Base-by-base conservation (phyloP, 2,797 vertebrate species). In the Pelochelys cantorii region DNA sequence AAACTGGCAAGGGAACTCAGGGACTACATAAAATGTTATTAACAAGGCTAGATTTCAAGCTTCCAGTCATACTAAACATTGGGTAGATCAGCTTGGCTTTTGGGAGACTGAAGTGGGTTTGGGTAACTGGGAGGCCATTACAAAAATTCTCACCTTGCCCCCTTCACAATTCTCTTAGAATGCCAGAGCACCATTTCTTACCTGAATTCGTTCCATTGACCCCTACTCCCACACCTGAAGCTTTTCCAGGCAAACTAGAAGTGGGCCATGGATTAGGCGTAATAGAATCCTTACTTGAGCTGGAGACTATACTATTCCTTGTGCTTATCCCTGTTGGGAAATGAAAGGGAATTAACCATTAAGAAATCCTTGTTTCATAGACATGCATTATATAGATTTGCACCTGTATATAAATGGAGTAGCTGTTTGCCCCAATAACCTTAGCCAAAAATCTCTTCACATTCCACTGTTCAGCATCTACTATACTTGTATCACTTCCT, bases 161-260 rank as follows among this genome's bases (percentile, higher is more conserved):
- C 77, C 10, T 2, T 83, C 29, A 1, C 1, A 25, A 7, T 15
- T 71, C 78, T 79, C 55, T 87, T 23, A 82, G n/a, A 88, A 42
- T 17, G 2, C 48, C 79, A 80, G 80, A 78, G 57, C 11, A 87
- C 7, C 25, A 55, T 6, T 81, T 94, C 98, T 98, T 98, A 99
- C 99, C 99, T 86, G 99, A 98, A 97, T 98, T 98, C 79, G 98
- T 98, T 97, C 98, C 98, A 97, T 97, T 98, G 92, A 96, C 92
- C 75, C 98, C 98, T 94, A 98, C 98, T 86, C 98, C 98, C 15
- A 98, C 93, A 79, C 71, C 83, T 0, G 97, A 96, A 78, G 97
- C 92, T 83, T 98, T 98, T 53, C 96, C 97, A 89, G 98, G 98
- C 96, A 99, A 98, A 95, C 95, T 96, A 85, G 98, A 98, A 98